phyloP scores from a whole-genome alignment of 2,888 invertebrate species.

The Nymphalis c-album region DNA sequence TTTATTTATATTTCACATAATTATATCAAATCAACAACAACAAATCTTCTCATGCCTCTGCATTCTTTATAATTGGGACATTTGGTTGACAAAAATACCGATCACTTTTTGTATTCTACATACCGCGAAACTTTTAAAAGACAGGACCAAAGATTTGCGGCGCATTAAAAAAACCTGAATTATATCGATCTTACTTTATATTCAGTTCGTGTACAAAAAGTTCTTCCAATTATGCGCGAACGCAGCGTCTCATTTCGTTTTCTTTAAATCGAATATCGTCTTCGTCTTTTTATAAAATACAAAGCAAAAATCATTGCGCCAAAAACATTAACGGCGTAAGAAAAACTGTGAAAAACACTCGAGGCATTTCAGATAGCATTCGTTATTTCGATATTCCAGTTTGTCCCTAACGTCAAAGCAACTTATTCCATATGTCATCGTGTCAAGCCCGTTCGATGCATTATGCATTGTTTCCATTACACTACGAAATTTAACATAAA shows the following conservation, averaged over 20 bases:
- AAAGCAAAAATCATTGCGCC: slow-evolving; percentile 59
- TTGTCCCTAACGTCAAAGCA: slow-evolving; percentile 69
- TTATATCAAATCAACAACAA: background rate
- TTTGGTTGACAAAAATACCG: slow-evolving; percentile 36
- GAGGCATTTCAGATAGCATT: slow-evolving; percentile 49
- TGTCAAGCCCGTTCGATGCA: slow-evolving; percentile 70
- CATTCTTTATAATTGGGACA: slow-evolving; percentile 34
- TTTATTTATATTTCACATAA: background rate
- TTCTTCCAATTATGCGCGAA: slow-evolving; percentile 75
- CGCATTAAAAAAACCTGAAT: slow-evolving; percentile 62
- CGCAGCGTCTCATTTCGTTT: slow-evolving; percentile 54
- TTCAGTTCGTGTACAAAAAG: slow-evolving; percentile 72
- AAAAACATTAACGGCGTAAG: slow-evolving; percentile 58
- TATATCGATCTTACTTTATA: slow-evolving; percentile 67
- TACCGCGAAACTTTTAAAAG: slow-evolving; percentile 35
- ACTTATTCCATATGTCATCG: slow-evolving; percentile 76
- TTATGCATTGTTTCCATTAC: slow-evolving; percentile 80
- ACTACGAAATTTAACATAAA: slow-evolving; percentile 80
- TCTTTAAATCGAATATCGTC: slow-evolving; percentile 66
- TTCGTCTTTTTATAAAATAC: slow-evolving; percentile 60
- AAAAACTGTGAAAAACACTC: slow-evolving; percentile 67
- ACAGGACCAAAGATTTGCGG: slow-evolving; percentile 31
- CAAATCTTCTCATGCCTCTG: slow-evolving; percentile 14
- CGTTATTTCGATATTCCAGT: slow-evolving; percentile 64
- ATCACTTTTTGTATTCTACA: slow-evolving; percentile 33